Percentiles rank a stretch among this genome's conserved stretches.
These are phyloP conservation scores for Struthidea cinerea DNA, from an alignment of 2,113 vertebrate species.

Conservation along the genomic window DNA sequence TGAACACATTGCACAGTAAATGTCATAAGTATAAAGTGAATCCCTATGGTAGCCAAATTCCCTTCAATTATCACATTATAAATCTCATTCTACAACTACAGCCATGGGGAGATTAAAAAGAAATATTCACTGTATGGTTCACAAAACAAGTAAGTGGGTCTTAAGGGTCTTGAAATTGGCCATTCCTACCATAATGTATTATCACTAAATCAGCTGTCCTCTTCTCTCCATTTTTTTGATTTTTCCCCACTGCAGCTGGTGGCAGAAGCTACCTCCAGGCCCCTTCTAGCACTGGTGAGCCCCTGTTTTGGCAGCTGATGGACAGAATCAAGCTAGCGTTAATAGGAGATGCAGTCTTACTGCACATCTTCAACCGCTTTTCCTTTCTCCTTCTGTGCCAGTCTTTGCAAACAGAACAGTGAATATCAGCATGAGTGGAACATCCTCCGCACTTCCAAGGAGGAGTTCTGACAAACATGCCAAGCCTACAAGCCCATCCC, in stretches of 20 bases:
- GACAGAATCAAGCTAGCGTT: background rate
- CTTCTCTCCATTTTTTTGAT: background rate
- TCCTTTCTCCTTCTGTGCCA: background rate
- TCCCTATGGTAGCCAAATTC: background rate
- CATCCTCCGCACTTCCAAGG: background rate
- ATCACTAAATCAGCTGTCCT: background rate
- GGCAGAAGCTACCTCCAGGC: background rate
- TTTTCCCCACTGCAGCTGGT: background rate
- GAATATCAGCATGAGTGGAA: background rate
- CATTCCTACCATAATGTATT: background rate
- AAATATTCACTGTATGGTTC: background rate
- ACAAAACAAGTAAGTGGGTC: background rate
- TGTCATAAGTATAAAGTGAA: background rate
- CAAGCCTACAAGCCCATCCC: background rate
- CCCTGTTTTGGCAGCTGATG: background rate
- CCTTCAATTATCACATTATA: background rate
- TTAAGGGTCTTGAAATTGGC: background rate
- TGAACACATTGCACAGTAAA: background rate
- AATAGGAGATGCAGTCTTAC: background rate
- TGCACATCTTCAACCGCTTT: background rate
- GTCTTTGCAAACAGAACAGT: background rate
- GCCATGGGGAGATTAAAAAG: background rate
- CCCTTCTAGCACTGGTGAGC: background rate
- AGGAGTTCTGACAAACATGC: background rate
- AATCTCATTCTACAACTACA: background rate